Percentiles rank a stretch among this genome's conserved stretches.
These are phyloP conservation scores for Eulimnadia texana DNA, from an alignment of 1,140 invertebrate genomes.

Conservation along the genomic window DNA sequence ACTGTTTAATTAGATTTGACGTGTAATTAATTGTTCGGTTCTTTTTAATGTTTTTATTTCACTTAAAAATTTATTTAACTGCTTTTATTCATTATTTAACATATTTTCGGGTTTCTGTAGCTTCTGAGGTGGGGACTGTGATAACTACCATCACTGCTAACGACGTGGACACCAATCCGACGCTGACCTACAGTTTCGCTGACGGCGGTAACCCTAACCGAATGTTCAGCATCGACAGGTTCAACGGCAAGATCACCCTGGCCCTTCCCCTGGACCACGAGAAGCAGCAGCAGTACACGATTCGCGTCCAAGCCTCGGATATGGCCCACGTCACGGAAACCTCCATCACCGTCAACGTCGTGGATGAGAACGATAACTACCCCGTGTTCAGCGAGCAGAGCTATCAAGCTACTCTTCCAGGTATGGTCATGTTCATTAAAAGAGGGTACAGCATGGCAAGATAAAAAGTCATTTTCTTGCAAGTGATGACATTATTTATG, in stretches of 20 bases:
- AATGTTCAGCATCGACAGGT: slow-evolving; percentile 73
- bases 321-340: slow-evolving; percentile 63
- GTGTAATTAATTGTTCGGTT: too few relatives aligned
- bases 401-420: slow-evolving; percentile 61
- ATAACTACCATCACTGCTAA: slow-evolving; percentile 83
- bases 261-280: slow-evolving; percentile 61
- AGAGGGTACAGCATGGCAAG: too few relatives aligned
- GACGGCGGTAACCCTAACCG: slow-evolving; percentile 36
- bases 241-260: slow-evolving; percentile 71
- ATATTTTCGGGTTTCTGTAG: slow-evolving; percentile 30
- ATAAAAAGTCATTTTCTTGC: too few relatives aligned
- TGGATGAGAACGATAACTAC: slow-evolving; percentile 80
- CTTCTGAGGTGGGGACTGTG: slow-evolving; percentile 63
- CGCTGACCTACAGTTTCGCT: slow-evolving; percentile 67
- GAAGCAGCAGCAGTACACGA: slow-evolving; percentile 45
- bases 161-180: slow-evolving; percentile 85
- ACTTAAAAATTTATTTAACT: too few relatives aligned
- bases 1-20: too few relatives aligned
- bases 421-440: slow-evolving; percentile 31
- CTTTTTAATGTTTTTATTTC: not conserved
- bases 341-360: slow-evolving; percentile 61
- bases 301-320: slow-evolving; percentile 70
- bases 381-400: slow-evolving; percentile 65
- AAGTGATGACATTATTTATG: too few relatives aligned
- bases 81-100: too few relatives aligned